Evolutionary conservation across 2,888 invertebrate species (phyloP).

Genomic region (Linhomoeus sp.): DNA sequence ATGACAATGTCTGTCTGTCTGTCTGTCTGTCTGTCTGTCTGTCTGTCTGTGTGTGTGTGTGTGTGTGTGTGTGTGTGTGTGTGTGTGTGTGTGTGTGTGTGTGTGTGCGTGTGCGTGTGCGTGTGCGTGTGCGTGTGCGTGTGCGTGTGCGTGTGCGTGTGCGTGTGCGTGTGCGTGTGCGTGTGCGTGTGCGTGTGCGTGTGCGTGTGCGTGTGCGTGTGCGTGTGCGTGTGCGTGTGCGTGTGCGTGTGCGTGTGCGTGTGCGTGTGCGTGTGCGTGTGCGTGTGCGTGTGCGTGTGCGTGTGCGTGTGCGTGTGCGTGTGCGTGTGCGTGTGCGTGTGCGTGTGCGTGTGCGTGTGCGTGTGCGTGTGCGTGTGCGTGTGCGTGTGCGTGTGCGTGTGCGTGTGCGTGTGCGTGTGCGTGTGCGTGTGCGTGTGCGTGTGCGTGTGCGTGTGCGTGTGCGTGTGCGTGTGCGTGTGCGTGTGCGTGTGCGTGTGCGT

Average conservation of each 20-base stretch:
- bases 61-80: not conserved
- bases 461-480: no score
- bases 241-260: not conserved
- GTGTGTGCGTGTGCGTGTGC: not conserved
- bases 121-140: constrained; percentile 3
- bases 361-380: no score
- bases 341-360: no score
- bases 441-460: no score
- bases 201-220: not conserved
- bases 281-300: not conserved
- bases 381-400: no score
- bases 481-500: no score
- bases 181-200: not conserved
- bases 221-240: not conserved
- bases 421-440: no score
- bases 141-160: not conserved
- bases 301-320: not conserved
- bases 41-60: not conserved
- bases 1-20: no score
- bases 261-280: not conserved
- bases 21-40: constrained; percentile 1
- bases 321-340: no score
- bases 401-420: no score
- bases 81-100: not conserved
- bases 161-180: not conserved